These are phyloP conservation scores for Polia nebulosa DNA, from an alignment of 2,888 invertebrate genomes.

Conservation along the genomic window DNA sequence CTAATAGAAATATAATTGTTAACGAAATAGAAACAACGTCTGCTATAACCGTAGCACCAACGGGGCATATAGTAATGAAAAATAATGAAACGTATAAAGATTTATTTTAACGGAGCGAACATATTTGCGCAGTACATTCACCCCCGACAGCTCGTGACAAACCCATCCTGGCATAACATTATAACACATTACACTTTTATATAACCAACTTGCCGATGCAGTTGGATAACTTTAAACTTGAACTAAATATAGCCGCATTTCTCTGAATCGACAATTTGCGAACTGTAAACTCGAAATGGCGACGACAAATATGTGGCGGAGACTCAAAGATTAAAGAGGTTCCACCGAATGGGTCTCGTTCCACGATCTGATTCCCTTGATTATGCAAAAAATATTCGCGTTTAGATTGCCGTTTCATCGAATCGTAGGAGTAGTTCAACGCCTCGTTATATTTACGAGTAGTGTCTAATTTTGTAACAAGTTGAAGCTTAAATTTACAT, in stretches of 20 bases:
- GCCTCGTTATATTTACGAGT: slow-evolving; percentile 65
- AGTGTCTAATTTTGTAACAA: slow-evolving; percentile 42
- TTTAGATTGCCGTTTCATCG: slow-evolving; percentile 71
- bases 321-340: slow-evolving; percentile 53
- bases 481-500: slow-evolving; percentile 43
- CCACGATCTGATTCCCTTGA: slow-evolving; percentile 77
- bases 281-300: slow-evolving; percentile 54
- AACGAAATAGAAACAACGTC: slow-evolving; percentile 12
- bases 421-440: slow-evolving; percentile 73
- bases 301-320: slow-evolving; percentile 59
- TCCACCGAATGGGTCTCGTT: slow-evolving; percentile 68
- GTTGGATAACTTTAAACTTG: slow-evolving; percentile 57
- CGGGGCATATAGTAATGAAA: slow-evolving; percentile 44
- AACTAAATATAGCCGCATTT: slow-evolving; percentile 47
- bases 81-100: slow-evolving; percentile 73
- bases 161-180: slow-evolving; percentile 82
- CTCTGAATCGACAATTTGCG: slow-evolving; percentile 48
- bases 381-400: slow-evolving; percentile 75
- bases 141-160: slow-evolving; percentile 83
- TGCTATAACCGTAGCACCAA: slow-evolving; percentile 49
- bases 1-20: slow-evolving; percentile 34
- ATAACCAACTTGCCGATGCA: slow-evolving; percentile 57
- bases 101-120: slow-evolving; percentile 78
- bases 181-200: slow-evolving; percentile 70
- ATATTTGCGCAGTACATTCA: slow-evolving; percentile 85